Evolutionary conservation across 2,888 invertebrate genomes (phyloP).

Genomic region (Onchidella celtica): DNA sequence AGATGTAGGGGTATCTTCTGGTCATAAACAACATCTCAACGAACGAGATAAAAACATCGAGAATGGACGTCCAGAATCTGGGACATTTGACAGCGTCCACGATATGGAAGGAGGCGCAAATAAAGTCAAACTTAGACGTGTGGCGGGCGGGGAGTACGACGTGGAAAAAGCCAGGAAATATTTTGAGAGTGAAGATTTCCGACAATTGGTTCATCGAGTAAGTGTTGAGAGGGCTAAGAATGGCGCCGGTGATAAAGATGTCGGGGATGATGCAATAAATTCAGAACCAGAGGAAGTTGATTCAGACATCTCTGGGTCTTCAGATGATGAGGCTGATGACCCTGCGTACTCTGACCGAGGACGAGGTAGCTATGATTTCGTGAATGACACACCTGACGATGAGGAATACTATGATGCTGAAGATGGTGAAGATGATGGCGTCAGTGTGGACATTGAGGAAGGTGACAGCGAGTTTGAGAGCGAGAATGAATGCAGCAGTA

Average conservation of each 20-base stretch:
- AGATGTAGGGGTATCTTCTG: no score
- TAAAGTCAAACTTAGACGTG: not conserved
- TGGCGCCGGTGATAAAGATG: not conserved
- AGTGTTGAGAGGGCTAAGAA: not conserved
- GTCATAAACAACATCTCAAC: not conserved
- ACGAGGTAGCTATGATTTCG: not conserved
- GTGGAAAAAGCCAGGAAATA: not conserved
- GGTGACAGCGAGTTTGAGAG: slow-evolving; percentile 28
- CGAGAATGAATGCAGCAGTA: slow-evolving; percentile 25
- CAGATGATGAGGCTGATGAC: not conserved
- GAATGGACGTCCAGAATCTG: not conserved
- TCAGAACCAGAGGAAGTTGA: not conserved
- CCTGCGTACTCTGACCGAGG: not conserved
- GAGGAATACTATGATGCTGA: not conserved
- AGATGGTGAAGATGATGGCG: not conserved
- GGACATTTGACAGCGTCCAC: not conserved
- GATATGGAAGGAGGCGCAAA: not conserved
- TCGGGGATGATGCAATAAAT: not conserved
- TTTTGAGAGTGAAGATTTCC: not conserved
- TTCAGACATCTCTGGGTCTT: not conserved
- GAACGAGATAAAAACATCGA: not conserved
- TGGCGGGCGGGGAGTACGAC: not conserved
- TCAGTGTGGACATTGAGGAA: slow-evolving; percentile 25
- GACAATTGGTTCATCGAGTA: not conserved
- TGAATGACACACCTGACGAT: not conserved